Base-by-base conservation (phyloP, 1,140 invertebrate species). In the Zaprionus nigranus region DNA sequence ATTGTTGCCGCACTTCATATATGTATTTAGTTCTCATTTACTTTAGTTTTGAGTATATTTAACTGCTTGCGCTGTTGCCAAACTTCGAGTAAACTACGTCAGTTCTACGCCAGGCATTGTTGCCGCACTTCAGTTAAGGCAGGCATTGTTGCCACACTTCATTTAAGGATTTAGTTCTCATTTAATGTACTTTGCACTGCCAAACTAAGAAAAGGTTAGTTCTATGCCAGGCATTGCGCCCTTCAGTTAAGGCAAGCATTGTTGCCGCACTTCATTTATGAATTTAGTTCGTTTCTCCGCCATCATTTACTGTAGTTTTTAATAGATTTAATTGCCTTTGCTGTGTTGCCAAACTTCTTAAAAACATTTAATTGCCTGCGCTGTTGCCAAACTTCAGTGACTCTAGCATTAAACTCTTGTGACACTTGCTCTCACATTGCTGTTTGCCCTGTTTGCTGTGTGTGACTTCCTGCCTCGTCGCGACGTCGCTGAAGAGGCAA, bases 1-100 rank as follows among this genome's bases (percentile, higher is more conserved):
- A 34, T n/a, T 30, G 74, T 67, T 81, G 74, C 34, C 77, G 26
- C 68, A 73, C 59, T 83, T 83, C 26, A 73, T 11, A 40, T 26
- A 26, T 26, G 24, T 0, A 26, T 26, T 26, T 26, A 0, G 24
- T 0, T 26, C 24, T 26, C 24, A 4, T 26, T 26, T 26, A 22
- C 2, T 22, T n/a, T n/a, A n/a, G n/a, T n/a, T n/a, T n/a, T n/a
- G n/a, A n/a, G 20, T 22, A 24, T 1, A 22, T 72, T 72, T n/a
- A 40, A 58, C 24, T 54, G 2, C 28, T 15, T 73, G 68, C 49
- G 15, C 13, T 17, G 68, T 70, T 70, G 60, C 51, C 68, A 36
- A 57, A 64, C 66, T 69, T 69, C 66, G 1, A 26, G 1, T 7
- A 28, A 1, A 24, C 0, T 24, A 24, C 24, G n/a, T 24, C 0